phyloP scores from a whole-genome alignment of 2,888 invertebrate species.

The Monochamus alternatus region DNA sequence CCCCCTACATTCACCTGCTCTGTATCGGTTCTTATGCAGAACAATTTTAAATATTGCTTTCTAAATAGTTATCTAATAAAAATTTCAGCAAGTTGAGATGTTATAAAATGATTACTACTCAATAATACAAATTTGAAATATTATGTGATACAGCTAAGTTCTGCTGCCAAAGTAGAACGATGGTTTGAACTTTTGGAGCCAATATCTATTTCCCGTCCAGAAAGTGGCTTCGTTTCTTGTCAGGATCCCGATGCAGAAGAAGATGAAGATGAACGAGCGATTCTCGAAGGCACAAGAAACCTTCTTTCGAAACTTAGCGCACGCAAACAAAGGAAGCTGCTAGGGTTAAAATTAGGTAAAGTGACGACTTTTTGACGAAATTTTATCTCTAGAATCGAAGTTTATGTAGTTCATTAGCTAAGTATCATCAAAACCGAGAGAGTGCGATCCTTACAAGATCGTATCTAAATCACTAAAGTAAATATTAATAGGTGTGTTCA shows the following conservation, averaged over 20 bases:
- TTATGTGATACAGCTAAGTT: slow-evolving; percentile 76
- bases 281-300: slow-evolving; percentile 79
- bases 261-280: slow-evolving; percentile 75
- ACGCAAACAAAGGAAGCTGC: slow-evolving; percentile 80
- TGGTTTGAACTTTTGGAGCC: slow-evolving; percentile 85
- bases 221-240: slow-evolving; percentile 83
- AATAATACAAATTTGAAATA: background rate
- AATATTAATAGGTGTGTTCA: background rate
- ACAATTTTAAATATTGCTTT: no score
- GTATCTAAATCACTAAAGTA: no score
- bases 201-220: slow-evolving; percentile 80
- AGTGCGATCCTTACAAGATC: no score
- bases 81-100: background rate
- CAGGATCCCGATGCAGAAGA: slow-evolving; percentile 74
- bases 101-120: background rate
- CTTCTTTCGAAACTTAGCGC: slow-evolving; percentile 80
- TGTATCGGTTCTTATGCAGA: no score
- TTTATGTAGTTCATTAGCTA: background rate
- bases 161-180: slow-evolving; percentile 85
- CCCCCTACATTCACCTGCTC: no score
- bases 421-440: no score
- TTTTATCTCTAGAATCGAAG: slow-evolving; percentile 29
- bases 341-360: slow-evolving; percentile 81
- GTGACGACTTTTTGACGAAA: slow-evolving; percentile 79
- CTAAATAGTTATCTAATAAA: background rate